Conservation (phyloP, 2,888 invertebrate species). For the Cataglyphis cursor region DNA sequence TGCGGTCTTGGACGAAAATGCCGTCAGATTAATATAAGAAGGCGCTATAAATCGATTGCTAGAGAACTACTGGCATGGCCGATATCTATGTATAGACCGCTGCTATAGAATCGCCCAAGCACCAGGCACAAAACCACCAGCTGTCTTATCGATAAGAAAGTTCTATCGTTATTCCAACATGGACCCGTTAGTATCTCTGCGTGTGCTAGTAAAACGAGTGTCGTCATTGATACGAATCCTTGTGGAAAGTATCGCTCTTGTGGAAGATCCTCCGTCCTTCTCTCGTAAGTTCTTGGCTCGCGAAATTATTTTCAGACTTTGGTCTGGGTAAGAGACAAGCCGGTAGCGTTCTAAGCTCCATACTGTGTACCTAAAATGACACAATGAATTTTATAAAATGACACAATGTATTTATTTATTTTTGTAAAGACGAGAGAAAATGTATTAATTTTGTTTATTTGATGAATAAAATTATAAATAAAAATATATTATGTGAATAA, state of each 20-base stretch:
- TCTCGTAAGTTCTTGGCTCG: constrained; percentile 88
- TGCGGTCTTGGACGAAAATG: constrained; percentile 66
- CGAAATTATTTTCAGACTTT: constrained; percentile 94
- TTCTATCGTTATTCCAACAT: constrained; percentile 61
- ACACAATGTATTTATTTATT: not conserved
- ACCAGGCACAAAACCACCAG: constrained; percentile 61
- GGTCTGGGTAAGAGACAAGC: constrained; percentile 91
- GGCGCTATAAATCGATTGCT: constrained; percentile 76
- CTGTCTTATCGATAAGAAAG: constrained; percentile 53
- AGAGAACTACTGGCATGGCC: constrained; percentile 76
- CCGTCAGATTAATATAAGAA: constrained; percentile 74
- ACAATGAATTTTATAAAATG: constrained; percentile 69
- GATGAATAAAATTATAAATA: not conserved
- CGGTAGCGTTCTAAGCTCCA: constrained; percentile 90
- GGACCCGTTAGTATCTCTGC: constrained; percentile 85
- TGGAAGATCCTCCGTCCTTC: constrained; percentile 89
- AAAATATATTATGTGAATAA: not conserved
- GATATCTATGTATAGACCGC: constrained; percentile 72
- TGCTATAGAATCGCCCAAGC: constrained; percentile 72
- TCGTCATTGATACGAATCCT: constrained; percentile 92
- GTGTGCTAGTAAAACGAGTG: constrained; percentile 90
- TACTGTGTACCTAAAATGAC: constrained; percentile 89
- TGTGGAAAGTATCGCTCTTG: constrained; percentile 93
- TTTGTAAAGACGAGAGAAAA: constrained; percentile 82
- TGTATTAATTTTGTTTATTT: not conserved